Conservation (phyloP, 23 tunicate genomes). For the Trididemnum clinides region DNA sequence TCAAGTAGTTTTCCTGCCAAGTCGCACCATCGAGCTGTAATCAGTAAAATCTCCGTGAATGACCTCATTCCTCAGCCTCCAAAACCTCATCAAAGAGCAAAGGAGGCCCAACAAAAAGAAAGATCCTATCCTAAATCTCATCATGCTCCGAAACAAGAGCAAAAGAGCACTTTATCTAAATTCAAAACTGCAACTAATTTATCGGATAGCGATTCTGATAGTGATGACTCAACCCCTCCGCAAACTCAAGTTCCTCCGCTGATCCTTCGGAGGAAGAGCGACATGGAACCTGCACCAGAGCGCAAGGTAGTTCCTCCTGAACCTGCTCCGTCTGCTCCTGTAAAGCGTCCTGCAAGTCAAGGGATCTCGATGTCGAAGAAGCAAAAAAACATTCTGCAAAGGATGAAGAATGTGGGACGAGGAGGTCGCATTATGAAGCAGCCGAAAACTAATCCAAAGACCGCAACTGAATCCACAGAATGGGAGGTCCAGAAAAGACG, state of each 20-base stretch:
- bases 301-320: neutral
- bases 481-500: constrained; percentile 44
- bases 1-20: neutral
- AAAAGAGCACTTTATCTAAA: neutral
- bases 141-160: neutral
- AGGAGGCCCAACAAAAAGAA: constrained; percentile 28
- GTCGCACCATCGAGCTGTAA: neutral
- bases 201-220: constrained; percentile 16
- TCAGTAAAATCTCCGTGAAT: constrained; percentile 4
- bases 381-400: constrained; percentile 62
- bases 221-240: neutral
- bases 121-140: neutral
- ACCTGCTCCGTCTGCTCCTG: neutral
- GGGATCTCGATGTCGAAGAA: constrained; percentile 74
- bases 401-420: constrained; percentile 56
- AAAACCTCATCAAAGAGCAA: constrained; percentile 27
- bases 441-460: neutral
- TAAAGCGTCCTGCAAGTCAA: constrained; percentile 33
- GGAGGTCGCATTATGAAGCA: neutral
- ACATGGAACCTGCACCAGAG: neutral
- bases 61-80: constrained; percentile 16
- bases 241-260: constrained; percentile 21
- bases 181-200: neutral
- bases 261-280: constrained; percentile 16
- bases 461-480: constrained; percentile 16